Base-by-base conservation (phyloP, 2,113 vertebrate genomes). In the Drymodes brunneopygia region DNA sequence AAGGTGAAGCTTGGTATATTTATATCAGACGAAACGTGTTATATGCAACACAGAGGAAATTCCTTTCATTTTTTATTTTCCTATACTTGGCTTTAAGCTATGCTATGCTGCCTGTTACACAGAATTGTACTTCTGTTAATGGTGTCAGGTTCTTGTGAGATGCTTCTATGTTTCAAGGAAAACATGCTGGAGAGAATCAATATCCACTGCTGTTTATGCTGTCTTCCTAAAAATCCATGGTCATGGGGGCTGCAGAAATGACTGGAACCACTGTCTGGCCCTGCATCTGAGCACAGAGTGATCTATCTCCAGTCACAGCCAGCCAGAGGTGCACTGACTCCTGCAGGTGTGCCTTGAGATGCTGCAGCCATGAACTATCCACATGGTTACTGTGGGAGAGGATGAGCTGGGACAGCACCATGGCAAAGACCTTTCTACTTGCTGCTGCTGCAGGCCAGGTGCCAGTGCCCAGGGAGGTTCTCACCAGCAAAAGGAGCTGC, bases 281-380 rank as follows among this genome's bases (percentile, higher is more conserved):
- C 29, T 31, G 8, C 11, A 27, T 25, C 38, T 66, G 47, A 42
- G 38, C 28, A 19, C 6, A 16, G 27, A 23, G 40, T 13, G 35
- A 20, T 35, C 66, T 27, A 5, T 7, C 8, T 78, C n/a, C 7
- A 6, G 25, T 7, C 0, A 0, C 8, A 36, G 22, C 8, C 2
- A 5, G 1, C 5, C 31, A n/a, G 27, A 10, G 10, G 11, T 1
- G 23, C 18, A 13, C 36, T 65, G 54, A 2, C 11, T 69, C 17
- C 23, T 64, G 2, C 14, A 56, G 60, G 6, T 6, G n/a, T 12
- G 1, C 11, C 27, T 25, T 42, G 70, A 54, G 77, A 38, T 19
- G 16, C 35, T 69, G 40, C 20, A 54, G 31, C 50, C 36, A 2
- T 15, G 45, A 80, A 2, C 58, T 57, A 0, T 24, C 20, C 23